A percentile compares a stretch with the other conserved stretches of the same genome.
These are phyloP conservation scores for Thecocarcelia acutangulata DNA, from an alignment of 2,888 invertebrate genomes.

Conservation along the genomic window DNA sequence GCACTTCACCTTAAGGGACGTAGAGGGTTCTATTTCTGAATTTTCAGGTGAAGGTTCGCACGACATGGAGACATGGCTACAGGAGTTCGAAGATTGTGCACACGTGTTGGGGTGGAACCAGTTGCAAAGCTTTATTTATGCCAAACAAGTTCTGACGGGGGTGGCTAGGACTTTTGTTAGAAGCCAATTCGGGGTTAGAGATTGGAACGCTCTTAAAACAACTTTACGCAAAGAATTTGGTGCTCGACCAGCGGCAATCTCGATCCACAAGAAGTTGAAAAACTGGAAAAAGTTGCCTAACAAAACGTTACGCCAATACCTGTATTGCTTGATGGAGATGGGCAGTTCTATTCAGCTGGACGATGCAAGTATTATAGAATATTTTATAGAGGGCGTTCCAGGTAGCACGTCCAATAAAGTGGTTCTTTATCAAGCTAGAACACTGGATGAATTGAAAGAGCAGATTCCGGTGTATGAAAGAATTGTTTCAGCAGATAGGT, in stretches of 20 bases:
- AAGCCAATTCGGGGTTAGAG: conserved; percentile 55
- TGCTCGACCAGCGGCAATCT: conserved; percentile 13
- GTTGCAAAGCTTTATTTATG: conserved; percentile 58
- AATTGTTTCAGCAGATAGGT: neutral
- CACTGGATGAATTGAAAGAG: conserved; percentile 35
- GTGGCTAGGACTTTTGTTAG: conserved; percentile 56
- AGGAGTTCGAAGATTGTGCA: no score
- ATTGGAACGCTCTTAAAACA: no score
- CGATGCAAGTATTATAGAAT: conserved; percentile 34
- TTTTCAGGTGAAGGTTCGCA: conserved; percentile 16
- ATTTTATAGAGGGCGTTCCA: no score
- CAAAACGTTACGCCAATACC: conserved; percentile 49
- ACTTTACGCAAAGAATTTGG: conserved; percentile 52
- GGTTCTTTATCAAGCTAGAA: conserved; percentile 42
- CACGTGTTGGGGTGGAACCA: conserved; percentile 42
- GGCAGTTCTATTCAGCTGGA: conserved; percentile 27
- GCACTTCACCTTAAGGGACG: conserved; percentile 1
- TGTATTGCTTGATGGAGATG: no score
- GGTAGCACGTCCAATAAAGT: conserved; percentile 28
- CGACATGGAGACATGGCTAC: neutral
- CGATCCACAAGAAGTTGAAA: conserved; percentile 42
- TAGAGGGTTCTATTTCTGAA: conserved; percentile 5
- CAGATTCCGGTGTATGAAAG: conserved; percentile 38
- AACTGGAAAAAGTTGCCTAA: conserved; percentile 29
- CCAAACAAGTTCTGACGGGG: conserved; percentile 57